Evolutionary conservation across 1,140 invertebrate genomes (phyloP).

Genomic region (Polypedilum pembai): DNA sequence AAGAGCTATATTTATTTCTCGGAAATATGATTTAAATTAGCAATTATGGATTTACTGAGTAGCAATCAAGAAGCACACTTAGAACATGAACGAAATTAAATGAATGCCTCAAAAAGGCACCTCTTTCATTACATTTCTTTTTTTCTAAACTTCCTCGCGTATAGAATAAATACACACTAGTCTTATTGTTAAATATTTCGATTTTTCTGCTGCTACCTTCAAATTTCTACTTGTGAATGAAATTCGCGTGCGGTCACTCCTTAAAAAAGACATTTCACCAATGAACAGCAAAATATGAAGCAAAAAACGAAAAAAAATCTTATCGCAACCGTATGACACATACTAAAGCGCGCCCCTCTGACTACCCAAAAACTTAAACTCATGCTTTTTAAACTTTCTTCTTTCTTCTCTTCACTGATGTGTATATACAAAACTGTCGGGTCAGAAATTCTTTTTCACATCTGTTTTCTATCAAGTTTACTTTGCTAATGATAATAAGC

Average conservation of each 20-base stretch:
- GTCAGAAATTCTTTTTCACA: neutral
- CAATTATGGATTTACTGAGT: neutral
- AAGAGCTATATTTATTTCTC: too few relatives aligned
- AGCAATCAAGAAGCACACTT: neutral
- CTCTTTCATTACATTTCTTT: neutral
- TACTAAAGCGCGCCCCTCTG: neutral
- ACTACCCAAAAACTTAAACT: neutral
- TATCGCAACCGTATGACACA: neutral
- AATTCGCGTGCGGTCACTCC: slow-evolving; percentile 9
- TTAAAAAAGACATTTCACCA: neutral
- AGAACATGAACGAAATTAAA: neutral
- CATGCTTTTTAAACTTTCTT: neutral
- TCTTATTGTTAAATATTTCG: neutral
- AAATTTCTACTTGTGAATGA: neutral
- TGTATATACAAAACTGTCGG: neutral
- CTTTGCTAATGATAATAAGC: neutral
- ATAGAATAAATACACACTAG: neutral
- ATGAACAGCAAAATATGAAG: neutral
- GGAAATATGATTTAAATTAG: too few relatives aligned
- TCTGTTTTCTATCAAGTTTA: neutral
- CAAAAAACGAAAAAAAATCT: neutral
- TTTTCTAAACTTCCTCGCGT: neutral
- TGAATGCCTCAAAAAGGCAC: neutral
- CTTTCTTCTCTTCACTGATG: neutral
- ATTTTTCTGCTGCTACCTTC: neutral